Base-by-base conservation (phyloP, 35 echinoderm and acorn worm species). In the Lytechinus pictus region DNA sequence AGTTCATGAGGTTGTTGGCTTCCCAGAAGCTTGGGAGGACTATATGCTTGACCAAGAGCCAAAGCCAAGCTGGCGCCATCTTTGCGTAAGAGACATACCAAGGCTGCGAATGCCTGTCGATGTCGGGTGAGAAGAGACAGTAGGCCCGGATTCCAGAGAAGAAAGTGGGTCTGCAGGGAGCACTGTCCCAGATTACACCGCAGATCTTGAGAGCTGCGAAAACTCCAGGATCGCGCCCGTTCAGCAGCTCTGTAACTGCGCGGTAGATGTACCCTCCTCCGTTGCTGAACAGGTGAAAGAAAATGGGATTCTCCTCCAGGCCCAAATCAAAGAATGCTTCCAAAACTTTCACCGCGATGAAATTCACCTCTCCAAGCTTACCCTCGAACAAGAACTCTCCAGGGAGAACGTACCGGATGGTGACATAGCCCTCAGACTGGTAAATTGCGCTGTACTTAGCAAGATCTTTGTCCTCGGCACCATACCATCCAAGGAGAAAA, bases 271-370 rank as follows among this genome's bases (percentile, higher is more conserved):
- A 97, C 21, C 95, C 54, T 8, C 98, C 98, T 9, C 95, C 97
- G 79, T 99, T 99, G 92, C 97, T 98, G 94, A 99, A 99, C 54
- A 97, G 61, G 87, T 99, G 98, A 52, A 99, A 97, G 54, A 99
- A 95, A 9, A 99, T 95, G 16, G 94, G 95, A 55, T 97, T 98
- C 89, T 99, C 97, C 71, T 99, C 98, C 88, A 99, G 89, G 5
- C 98, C 98, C 19, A 99, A 93, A 92, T 99, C 98, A 56, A 98
- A 99, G n/a, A 98, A 87, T 5, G 97, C 53, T 57, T 99, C 98
- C 29, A 99, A 53, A 29, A 99, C 95, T 79, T 99, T 97, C 19
- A 27, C 19, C 28, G 97, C 95, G 13, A 89, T 97, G 27, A 96
- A 95, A 94, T 95, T 19, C 7, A 97, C 7, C 86, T 91, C 97